These are phyloP conservation scores for Agonopterix alstromeriana DNA, from an alignment of 2,888 invertebrate genomes.

Conservation along the genomic window DNA sequence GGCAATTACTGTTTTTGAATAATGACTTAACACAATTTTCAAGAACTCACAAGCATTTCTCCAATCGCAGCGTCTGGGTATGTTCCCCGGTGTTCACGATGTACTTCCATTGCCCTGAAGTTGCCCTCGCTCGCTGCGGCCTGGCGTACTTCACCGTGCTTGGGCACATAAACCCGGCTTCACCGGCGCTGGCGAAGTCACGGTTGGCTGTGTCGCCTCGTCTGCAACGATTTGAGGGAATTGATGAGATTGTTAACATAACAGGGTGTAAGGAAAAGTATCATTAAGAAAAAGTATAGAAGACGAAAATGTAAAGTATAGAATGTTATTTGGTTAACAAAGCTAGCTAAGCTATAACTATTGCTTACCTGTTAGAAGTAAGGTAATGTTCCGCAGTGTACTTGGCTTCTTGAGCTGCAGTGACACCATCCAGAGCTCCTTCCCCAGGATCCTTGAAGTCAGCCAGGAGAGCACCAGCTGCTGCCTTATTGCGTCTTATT, in stretches of 20 bases:
- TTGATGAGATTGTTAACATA: neutral
- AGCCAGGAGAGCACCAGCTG: slow-evolving; percentile 81
- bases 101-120: slow-evolving; percentile 89
- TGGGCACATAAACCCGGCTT: slow-evolving; percentile 87
- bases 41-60: slow-evolving; percentile 84
- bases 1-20: no score
- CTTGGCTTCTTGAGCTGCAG: slow-evolving; percentile 70
- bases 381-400: slow-evolving; percentile 67
- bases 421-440: slow-evolving; percentile 75
- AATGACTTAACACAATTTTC: no score
- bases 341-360: no score
- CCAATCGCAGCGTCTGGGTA: slow-evolving; percentile 87
- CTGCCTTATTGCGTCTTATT: slow-evolving; percentile 81
- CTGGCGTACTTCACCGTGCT: slow-evolving; percentile 87
- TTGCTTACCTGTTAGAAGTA: slow-evolving; percentile 51
- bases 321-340: no score
- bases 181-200: slow-evolving; percentile 68
- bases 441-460: slow-evolving; percentile 81
- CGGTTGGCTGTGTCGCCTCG: slow-evolving; percentile 78
- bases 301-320: no score
- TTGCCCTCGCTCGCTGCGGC: slow-evolving; percentile 87
- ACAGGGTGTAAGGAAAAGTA: no score
- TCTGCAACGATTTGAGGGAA: slow-evolving; percentile 40
- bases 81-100: slow-evolving; percentile 91
- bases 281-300: no score